A percentile compares a stretch with the other conserved stretches of the same genome.
These are phyloP conservation scores for Beris chalybata DNA, from an alignment of 2,888 invertebrate species.

Conservation along the genomic window DNA sequence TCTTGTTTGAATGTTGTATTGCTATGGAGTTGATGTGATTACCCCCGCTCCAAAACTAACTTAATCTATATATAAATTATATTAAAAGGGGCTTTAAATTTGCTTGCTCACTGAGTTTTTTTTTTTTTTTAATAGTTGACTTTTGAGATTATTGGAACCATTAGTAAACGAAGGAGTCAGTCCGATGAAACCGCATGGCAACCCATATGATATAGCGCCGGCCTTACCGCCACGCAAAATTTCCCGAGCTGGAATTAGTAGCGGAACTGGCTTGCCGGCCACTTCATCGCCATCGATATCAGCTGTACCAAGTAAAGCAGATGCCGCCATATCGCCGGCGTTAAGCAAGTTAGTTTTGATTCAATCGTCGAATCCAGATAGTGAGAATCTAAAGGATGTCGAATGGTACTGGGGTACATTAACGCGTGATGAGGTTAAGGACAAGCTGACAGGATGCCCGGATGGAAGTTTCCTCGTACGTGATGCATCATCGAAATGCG, in stretches of 20 bases:
- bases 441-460: slow-evolving; percentile 83
- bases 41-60: too few relatives aligned
- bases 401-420: slow-evolving; percentile 99
- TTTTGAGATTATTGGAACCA: slow-evolving; percentile 10
- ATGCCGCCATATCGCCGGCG: too few relatives aligned
- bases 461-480: slow-evolving; percentile 97
- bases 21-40: too few relatives aligned
- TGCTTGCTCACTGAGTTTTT: too few relatives aligned
- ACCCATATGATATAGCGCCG: slow-evolving; percentile 42
- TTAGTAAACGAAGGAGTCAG: slow-evolving; percentile 57
- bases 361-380: slow-evolving; percentile 34
- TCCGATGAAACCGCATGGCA: slow-evolving; percentile 4
- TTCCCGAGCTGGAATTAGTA: slow-evolving; percentile 48
- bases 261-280: not conserved
- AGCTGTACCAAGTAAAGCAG: too few relatives aligned
- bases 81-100: too few relatives aligned
- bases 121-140: too few relatives aligned
- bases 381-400: slow-evolving; percentile 44
- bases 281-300: too few relatives aligned
- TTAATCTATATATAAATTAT: too few relatives aligned
- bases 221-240: slow-evolving; percentile 66
- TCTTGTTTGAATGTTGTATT: too few relatives aligned
- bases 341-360: slow-evolving; percentile 22
- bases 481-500: slow-evolving; percentile 90
- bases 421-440: slow-evolving; percentile 89